A percentile compares a stretch with the other conserved stretches of the same genome.
phyloP scores from a whole-genome alignment of 2,113 vertebrate species.

The Oreotragus oreotragus region DNA sequence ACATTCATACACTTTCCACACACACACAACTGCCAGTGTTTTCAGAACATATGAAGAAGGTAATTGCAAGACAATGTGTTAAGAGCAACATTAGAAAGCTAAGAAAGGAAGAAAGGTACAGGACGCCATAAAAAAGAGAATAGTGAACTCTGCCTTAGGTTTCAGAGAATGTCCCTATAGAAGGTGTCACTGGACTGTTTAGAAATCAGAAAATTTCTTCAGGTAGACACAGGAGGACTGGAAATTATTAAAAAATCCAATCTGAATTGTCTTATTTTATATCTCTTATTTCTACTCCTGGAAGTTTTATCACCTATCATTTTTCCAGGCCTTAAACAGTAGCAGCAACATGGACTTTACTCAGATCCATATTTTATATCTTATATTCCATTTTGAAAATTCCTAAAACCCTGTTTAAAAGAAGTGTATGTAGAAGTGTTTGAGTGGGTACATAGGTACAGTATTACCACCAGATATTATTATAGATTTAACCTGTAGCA shows the following conservation, averaged over 20 bases:
- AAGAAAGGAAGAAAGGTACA: not conserved
- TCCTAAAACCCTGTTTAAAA: not conserved
- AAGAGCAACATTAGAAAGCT: not conserved
- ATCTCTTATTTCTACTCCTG: not conserved
- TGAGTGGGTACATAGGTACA: fast-evolving
- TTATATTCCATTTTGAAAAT: not conserved
- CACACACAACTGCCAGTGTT: not conserved
- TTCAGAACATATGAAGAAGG: not conserved
- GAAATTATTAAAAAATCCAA: not conserved
- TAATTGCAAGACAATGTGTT: not conserved
- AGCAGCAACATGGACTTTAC: not conserved
- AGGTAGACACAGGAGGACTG: not conserved
- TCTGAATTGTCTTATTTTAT: not conserved
- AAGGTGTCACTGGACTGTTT: not conserved
- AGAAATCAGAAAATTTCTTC: not conserved
- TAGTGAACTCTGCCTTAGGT: not conserved
- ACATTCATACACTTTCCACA: not conserved
- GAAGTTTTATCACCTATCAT: not conserved
- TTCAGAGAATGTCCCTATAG: not conserved
- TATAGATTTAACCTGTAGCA: not conserved
- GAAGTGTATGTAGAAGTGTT: not conserved
- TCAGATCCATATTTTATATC: not conserved
- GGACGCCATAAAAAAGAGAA: not conserved
- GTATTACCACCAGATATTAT: not conserved
- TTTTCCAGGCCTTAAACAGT: not conserved